A percentile compares a stretch with the other conserved stretches of the same genome.
These are phyloP conservation scores for Meriones psammophilus DNA, from an alignment of 2,797 vertebrate species.

Conservation along the genomic window DNA sequence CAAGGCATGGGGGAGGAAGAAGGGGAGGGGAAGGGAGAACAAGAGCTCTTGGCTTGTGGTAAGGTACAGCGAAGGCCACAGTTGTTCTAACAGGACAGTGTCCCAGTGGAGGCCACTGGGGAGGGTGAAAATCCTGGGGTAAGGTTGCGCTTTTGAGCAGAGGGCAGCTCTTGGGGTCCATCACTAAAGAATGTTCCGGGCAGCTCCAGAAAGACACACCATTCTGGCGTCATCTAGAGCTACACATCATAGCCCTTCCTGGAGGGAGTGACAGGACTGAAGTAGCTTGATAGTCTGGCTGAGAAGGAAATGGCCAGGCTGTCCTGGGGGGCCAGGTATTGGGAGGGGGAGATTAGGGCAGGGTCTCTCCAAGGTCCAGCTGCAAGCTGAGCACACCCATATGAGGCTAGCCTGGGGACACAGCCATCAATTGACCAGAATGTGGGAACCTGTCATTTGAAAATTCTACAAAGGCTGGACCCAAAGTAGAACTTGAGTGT, in stretches of 20 bases:
- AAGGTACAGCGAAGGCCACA: not conserved
- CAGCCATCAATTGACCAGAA: not conserved
- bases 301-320: not conserved
- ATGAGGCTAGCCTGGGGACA: not conserved
- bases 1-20: not conserved
- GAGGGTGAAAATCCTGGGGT: not conserved
- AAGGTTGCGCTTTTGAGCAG: not conserved
- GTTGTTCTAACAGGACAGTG: not conserved
- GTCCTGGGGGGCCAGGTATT: not conserved
- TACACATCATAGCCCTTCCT: not conserved
- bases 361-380: not conserved
- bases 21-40: not conserved
- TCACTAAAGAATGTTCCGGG: not conserved
- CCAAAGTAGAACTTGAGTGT: not conserved
- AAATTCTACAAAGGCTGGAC: slow-evolving; percentile 4
- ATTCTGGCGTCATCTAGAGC: not conserved
- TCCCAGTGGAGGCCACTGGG: not conserved
- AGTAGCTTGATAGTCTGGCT: not conserved
- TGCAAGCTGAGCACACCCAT: not conserved
- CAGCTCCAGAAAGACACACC: not conserved
- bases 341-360: not conserved
- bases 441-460: not conserved
- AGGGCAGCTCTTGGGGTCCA: not conserved
- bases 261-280: not conserved
- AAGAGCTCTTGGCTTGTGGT: not conserved